Evolutionary conservation across 2,888 invertebrate genomes (phyloP).

Genomic region (Caenorhabditis auriculariae): DNA sequence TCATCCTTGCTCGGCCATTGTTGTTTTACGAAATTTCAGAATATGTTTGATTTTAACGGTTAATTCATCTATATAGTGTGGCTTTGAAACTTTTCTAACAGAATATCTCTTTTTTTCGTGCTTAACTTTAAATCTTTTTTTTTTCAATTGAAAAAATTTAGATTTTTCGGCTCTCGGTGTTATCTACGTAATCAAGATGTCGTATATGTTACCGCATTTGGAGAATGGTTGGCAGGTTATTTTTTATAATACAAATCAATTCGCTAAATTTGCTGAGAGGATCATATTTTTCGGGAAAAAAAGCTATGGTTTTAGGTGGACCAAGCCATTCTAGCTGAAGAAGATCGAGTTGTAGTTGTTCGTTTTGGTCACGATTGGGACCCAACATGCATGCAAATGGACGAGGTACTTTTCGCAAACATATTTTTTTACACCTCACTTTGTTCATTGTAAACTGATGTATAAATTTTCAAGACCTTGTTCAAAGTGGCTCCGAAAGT

Average conservation of each 20-base stretch:
- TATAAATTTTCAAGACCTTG: constrained; percentile 67
- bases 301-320: constrained; percentile 72
- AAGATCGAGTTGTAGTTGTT: constrained; percentile 95
- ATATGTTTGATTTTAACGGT: too few relatives aligned
- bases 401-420: constrained; percentile 74
- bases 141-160: too few relatives aligned
- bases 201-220: constrained; percentile 98
- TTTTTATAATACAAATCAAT: background rate
- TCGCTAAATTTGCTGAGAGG: background rate
- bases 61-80: too few relatives aligned
- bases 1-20: too few relatives aligned
- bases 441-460: too few relatives aligned
- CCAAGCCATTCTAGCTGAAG: constrained; percentile 96
- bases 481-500: constrained; percentile 95
- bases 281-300: background rate
- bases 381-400: constrained; percentile 99
- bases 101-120: too few relatives aligned
- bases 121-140: too few relatives aligned
- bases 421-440: constrained; percentile 3
- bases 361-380: constrained; percentile 99
- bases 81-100: too few relatives aligned
- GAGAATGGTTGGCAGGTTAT: constrained; percentile 93
- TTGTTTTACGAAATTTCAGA: too few relatives aligned
- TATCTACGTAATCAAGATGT: constrained; percentile 78
- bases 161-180: too few relatives aligned